These are phyloP conservation scores for Morelia viridis DNA, from an alignment of 2,797 vertebrate genomes.

Conservation along the genomic window DNA sequence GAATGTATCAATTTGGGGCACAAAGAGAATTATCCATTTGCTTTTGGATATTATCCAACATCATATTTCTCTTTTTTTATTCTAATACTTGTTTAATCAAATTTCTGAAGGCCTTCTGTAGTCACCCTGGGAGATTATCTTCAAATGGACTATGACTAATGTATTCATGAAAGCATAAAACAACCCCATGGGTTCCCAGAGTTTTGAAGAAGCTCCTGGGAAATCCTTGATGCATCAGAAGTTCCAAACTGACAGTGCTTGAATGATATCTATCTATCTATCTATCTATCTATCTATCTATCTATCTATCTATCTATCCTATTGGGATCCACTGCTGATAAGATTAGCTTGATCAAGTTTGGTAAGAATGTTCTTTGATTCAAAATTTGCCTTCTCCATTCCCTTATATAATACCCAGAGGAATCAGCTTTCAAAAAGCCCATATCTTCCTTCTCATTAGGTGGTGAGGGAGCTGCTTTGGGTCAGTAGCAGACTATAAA, in stretches of 20 bases:
- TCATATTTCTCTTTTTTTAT: slow-evolving; percentile 7
- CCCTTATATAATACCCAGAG: not conserved
- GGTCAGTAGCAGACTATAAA: not conserved
- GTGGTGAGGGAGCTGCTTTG: not conserved
- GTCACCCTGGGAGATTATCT: not conserved
- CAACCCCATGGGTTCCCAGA: not conserved
- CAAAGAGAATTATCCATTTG: not conserved
- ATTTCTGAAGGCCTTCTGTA: not conserved
- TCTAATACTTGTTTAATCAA: not conserved
- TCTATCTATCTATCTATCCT: too few relatives aligned
- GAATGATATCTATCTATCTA: not conserved
- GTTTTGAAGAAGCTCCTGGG: not conserved
- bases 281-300: not conserved
- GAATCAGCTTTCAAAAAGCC: not conserved
- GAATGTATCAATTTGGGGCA: not conserved
- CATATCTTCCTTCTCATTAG: not conserved
- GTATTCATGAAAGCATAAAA: not conserved
- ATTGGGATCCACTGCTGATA: not conserved
- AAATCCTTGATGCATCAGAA: not conserved
- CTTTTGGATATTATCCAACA: not conserved
- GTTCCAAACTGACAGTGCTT: not conserved
- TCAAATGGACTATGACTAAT: not conserved
- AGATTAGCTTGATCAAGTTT: not conserved
- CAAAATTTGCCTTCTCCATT: not conserved
- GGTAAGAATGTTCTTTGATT: not conserved